These are phyloP conservation scores for Taurulus bubalis DNA, from an alignment of 2,113 vertebrate species.

Conservation along the genomic window DNA sequence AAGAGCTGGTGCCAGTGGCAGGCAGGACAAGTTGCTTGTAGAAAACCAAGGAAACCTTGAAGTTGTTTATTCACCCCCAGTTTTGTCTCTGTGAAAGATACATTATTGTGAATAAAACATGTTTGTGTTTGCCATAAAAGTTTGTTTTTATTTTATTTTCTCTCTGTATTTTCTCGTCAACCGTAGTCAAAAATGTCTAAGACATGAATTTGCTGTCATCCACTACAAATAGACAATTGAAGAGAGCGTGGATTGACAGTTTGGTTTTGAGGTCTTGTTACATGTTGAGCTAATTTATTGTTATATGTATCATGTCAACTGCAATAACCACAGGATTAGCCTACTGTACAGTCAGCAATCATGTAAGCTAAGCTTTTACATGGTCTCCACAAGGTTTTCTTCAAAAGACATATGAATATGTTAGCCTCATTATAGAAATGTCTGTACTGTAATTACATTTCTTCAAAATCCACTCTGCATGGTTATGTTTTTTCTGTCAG, in stretches of 20 bases:
- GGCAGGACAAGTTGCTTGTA: conserved; percentile 58
- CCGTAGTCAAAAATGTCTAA: conserved; percentile 44
- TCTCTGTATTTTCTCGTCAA: conserved; percentile 26
- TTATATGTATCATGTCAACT: conserved; percentile 44
- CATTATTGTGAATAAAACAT: conserved; percentile 80
- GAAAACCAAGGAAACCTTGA: conserved; percentile 56
- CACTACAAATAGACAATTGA: conserved; percentile 32
- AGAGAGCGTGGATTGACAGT: conserved; percentile 42
- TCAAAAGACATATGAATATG: conserved; percentile 10
- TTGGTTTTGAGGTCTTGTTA: conserved; percentile 65
- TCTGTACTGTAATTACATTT: conserved; percentile 27
- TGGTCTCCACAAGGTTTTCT: not conserved
- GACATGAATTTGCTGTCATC: conserved; percentile 45
- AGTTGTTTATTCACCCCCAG: conserved; percentile 62
- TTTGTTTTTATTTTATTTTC: conserved; percentile 56
- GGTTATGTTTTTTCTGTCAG: conserved; percentile 16
- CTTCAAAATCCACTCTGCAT: not conserved
- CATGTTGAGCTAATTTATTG: conserved; percentile 33
- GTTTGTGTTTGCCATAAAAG: conserved; percentile 68
- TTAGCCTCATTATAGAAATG: conserved; percentile 3
- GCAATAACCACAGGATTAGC: conserved; percentile 29
- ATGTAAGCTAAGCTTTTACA: conserved; percentile 2
- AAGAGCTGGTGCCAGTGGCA: conserved; percentile 60
- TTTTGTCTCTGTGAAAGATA: conserved; percentile 69
- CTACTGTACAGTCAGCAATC: conserved; percentile 47